These are phyloP conservation scores for Colletes latitarsis DNA, from an alignment of 1,140 invertebrate species.

Conservation along the genomic window DNA sequence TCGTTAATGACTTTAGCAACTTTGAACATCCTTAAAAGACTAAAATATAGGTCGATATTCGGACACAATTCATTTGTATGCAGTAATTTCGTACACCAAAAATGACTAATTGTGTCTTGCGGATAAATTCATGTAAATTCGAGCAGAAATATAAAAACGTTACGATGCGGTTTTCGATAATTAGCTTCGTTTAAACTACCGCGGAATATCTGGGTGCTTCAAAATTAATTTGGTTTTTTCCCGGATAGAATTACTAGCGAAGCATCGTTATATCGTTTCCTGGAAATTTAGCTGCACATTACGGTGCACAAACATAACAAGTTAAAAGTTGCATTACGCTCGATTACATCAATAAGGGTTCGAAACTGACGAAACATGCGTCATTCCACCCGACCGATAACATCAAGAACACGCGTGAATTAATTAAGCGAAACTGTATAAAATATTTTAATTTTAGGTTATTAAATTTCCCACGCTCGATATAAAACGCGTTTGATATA, in stretches of 20 bases:
- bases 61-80: neutral
- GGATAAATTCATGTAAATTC: neutral
- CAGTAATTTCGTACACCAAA: neutral
- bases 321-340: no score
- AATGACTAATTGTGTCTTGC: neutral
- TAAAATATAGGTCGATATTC: no score
- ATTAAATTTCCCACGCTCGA: neutral
- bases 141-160: neutral
- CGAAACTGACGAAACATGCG: no score
- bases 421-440: no score
- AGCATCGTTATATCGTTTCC: neutral
- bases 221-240: neutral
- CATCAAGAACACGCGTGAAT: no score
- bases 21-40: no score
- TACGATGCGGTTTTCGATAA: neutral
- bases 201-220: neutral
- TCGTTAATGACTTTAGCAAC: no score
- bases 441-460: no score
- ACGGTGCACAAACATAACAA: neutral
- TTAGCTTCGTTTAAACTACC: constrained; percentile 20
- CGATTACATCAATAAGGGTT: no score
- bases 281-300: neutral
- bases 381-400: no score
- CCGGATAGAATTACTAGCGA: constrained; percentile 15
- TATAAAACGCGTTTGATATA: no score